A percentile compares a stretch with the other conserved stretches of the same genome.
Evolutionary conservation across 1,140 invertebrate species (phyloP).

Genomic region (Pseudomyrmex cubaensis): DNA sequence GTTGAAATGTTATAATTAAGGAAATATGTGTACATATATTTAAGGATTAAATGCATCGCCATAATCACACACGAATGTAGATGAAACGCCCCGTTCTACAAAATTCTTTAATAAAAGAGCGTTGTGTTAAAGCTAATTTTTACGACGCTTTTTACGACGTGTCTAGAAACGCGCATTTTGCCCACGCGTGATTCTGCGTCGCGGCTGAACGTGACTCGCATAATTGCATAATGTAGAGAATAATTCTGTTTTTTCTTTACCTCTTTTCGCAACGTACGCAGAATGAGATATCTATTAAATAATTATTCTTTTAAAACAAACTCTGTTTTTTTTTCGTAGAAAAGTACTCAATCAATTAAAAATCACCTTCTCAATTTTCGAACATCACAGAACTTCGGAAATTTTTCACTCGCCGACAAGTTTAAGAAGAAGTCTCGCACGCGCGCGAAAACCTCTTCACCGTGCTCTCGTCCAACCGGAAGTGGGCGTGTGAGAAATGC

Average conservation of each 20-base stretch:
- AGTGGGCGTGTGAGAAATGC: slow-evolving; percentile 36
- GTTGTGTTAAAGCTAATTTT: slow-evolving; percentile 50
- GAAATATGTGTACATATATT: no score
- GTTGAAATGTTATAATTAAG: no score
- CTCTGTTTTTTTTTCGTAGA: background rate
- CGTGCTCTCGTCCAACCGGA: slow-evolving; percentile 14
- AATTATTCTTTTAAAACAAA: no score
- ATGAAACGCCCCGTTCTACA: background rate
- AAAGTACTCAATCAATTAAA: background rate
- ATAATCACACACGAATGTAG: slow-evolving; percentile 47
- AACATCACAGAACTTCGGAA: slow-evolving; percentile 6
- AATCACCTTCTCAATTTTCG: background rate
- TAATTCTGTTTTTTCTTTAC: background rate
- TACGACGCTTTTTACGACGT: slow-evolving; percentile 40
- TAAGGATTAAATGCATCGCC: background rate
- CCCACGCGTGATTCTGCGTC: background rate
- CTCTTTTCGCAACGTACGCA: no score
- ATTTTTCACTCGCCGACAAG: slow-evolving; percentile 31
- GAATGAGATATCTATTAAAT: no score
- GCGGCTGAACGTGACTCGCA: slow-evolving; percentile 19
- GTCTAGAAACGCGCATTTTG: slow-evolving; percentile 11
- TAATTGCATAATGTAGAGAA: slow-evolving; percentile 8
- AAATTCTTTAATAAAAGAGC: slow-evolving; percentile 25
- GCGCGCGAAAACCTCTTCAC: slow-evolving; percentile 14
- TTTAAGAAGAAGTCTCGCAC: background rate